phyloP scores from a whole-genome alignment of 2,888 invertebrate genomes.

The Napeogenes inachia region DNA sequence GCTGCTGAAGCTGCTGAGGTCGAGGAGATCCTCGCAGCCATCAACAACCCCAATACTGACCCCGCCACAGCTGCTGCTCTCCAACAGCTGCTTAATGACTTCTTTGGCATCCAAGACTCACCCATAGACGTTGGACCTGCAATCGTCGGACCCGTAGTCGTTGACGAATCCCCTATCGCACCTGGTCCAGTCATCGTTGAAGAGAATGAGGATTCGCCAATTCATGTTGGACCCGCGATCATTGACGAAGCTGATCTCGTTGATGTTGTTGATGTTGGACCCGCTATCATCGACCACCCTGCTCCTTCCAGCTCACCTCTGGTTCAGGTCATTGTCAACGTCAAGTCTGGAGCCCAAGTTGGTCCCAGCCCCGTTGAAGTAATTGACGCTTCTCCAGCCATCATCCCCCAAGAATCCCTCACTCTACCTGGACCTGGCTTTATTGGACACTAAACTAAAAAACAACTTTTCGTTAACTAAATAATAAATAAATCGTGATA shows the following conservation, averaged over 20 bases:
- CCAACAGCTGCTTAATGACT: slow-evolving; percentile 33
- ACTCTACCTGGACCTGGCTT: too few relatives aligned
- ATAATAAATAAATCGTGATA: too few relatives aligned
- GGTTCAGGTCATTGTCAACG: slow-evolving; percentile 36
- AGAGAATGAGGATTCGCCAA: slow-evolving; percentile 2
- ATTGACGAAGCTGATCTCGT: neutral
- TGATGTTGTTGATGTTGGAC: slow-evolving; percentile 16
- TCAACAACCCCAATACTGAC: slow-evolving; percentile 43
- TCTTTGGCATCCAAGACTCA: slow-evolving; percentile 28
- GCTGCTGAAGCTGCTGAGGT: slow-evolving; percentile 30
- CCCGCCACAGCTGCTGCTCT: slow-evolving; percentile 40
- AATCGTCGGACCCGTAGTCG: slow-evolving; percentile 6
- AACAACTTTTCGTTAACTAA: too few relatives aligned
- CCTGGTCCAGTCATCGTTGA: slow-evolving; percentile 9
- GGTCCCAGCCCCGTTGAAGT: neutral
- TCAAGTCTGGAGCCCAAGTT: slow-evolving; percentile 15
- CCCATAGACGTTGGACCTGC: slow-evolving; percentile 34
- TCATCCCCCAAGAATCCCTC: neutral
- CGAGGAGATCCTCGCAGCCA: slow-evolving; percentile 46
- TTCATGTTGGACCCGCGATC: slow-evolving; percentile 7
- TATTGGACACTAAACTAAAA: too few relatives aligned
- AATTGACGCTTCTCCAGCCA: slow-evolving; percentile 4
- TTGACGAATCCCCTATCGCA: slow-evolving; percentile 4
- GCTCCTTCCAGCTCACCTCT: slow-evolving; percentile 23
- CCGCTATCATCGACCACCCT: slow-evolving; percentile 22